Evolutionary conservation across 2,113 vertebrate species (phyloP), one percentile per base, ranked within the genome.

Genomic region (Camarhynchus parvulus): DNA sequence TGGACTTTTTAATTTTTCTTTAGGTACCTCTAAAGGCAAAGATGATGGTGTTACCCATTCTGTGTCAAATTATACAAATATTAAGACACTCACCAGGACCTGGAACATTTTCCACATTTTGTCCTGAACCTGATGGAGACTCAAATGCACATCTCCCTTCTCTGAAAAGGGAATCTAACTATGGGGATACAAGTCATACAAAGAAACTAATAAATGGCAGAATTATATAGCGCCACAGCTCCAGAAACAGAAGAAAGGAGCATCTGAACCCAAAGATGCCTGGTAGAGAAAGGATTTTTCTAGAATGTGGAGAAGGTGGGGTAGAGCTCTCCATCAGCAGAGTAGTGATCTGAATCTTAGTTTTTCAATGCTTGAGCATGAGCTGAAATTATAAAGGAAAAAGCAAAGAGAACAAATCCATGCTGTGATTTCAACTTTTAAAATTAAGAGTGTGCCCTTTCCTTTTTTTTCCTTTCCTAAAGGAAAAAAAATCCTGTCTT

Each of bases 101-200:
- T 30, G 30, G 21, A 10, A 79, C 13, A 27, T n/a, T 76, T 35
- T 82, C 35, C 24, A 52, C 11, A 30, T 85, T 62, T 49, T 28
- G 30, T 64, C 3, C 20, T 42, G 28, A 84, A 19, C 18, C 42
- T 12, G 3, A 70, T 24, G 23, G 20, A 87, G 20, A 7, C 31
- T 74, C 59, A 78, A 39, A 78, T 41, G 55, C 15, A 37, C 10
- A 70, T 78, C 24, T 91, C 8, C 7, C 13, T 46, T 82, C 56
- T 76, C 37, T 92, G 55, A 64, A 56, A 66, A 44, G 5, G 6
- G 41, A 77, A 53, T 15, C 7, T 56, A 83, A 44, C 12, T 6
- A 13, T 6, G 47, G n/a, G 49, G 11, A 31, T 83, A 24, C 0
- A 0, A 73, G 37, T 49, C 59, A 47, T 8, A 2, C 35, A 64